Evolutionary conservation across 1,140 invertebrate genomes (phyloP).

Genomic region (Tetramorium simillimum): DNA sequence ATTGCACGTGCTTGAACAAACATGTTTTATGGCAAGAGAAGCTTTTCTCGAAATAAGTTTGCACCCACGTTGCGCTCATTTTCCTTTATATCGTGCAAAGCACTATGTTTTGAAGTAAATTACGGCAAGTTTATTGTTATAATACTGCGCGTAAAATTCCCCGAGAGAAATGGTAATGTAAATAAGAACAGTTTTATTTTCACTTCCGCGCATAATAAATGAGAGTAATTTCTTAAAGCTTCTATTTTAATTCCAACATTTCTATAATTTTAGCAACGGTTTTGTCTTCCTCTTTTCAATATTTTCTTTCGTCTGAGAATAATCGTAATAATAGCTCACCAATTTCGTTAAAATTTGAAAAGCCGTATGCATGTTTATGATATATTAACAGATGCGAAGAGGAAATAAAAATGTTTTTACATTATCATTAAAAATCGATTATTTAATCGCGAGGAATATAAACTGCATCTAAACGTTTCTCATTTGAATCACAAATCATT

Average conservation of each 20-base stretch:
- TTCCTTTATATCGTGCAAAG: not conserved
- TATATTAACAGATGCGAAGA: not conserved
- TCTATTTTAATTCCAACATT: not conserved
- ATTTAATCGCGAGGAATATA: not conserved
- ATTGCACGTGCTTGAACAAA: not conserved
- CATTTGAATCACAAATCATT: conserved; percentile 14
- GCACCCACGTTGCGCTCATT: not conserved
- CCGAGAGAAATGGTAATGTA: conserved; percentile 25
- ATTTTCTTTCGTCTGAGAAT: not conserved
- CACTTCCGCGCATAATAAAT: conserved; percentile 14
- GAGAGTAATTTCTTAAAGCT: conserved; percentile 9
- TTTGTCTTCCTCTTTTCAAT: not conserved
- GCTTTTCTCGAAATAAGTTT: conserved; percentile 40
- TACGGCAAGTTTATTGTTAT: conserved; percentile 27
- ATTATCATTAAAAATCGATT: not conserved
- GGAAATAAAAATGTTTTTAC: not conserved
- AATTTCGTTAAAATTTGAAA: not conserved
- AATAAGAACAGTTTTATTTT: not conserved
- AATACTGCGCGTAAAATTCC: conserved; percentile 12
- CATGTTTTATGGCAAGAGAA: not conserved
- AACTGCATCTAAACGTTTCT: not conserved
- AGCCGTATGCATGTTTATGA: not conserved
- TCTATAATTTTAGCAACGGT: not conserved
- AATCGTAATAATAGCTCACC: not conserved
- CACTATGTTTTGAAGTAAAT: conserved; percentile 35